These are phyloP conservation scores for Lithophane ornitopus DNA, from an alignment of 2,888 invertebrate species.

Conservation along the genomic window DNA sequence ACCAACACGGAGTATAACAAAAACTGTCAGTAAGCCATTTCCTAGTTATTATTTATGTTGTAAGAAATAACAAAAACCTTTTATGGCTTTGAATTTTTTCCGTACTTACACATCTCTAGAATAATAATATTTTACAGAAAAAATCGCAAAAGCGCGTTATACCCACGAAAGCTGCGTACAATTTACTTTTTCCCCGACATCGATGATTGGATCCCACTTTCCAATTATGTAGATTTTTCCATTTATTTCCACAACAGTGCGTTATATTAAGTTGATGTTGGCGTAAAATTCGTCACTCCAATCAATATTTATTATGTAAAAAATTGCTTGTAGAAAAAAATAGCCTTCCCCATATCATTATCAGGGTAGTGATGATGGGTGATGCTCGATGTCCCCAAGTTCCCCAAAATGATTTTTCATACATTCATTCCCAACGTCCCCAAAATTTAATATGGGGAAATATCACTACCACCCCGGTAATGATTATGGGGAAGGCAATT, in stretches of 20 bases:
- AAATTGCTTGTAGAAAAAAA: no score
- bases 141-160: neutral
- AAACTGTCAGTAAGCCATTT: neutral
- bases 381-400: no score
- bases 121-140: neutral
- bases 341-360: no score
- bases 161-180: conserved; percentile 40
- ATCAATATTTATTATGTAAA: conserved; percentile 18
- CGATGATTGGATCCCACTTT: conserved; percentile 57
- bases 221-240: conserved; percentile 63
- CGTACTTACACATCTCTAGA: neutral
- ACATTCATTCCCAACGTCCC: no score
- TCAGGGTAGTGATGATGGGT: no score
- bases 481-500: neutral
- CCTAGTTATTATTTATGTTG: neutral
- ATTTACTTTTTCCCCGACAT: conserved; percentile 40
- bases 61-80: neutral
- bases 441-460: no score
- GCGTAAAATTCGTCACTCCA: conserved; percentile 27
- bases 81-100: neutral
- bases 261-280: conserved; percentile 33
- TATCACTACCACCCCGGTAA: neutral
- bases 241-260: conserved; percentile 55
- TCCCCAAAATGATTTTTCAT: no score
- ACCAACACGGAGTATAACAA: neutral